Evolutionary conservation across 2,113 vertebrate genomes (phyloP).

Genomic region (Phylloscopus whistleri): DNA sequence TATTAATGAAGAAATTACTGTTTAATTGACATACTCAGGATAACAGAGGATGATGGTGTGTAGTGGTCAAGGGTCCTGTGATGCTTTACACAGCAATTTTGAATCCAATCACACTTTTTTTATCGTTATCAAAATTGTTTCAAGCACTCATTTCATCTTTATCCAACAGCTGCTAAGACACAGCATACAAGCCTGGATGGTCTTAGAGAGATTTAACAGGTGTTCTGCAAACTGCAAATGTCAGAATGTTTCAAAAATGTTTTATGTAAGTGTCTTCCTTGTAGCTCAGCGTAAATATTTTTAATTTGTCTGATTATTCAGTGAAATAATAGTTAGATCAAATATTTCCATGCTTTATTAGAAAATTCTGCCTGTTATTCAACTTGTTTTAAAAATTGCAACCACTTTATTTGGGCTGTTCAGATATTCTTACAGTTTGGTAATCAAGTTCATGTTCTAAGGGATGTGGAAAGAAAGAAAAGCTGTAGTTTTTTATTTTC

Average conservation of each 20-base stretch:
- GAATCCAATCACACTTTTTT: constrained; percentile 64
- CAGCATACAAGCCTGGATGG: constrained; percentile 46
- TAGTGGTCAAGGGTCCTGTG: constrained; percentile 76
- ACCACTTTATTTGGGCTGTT: constrained; percentile 51
- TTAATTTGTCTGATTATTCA: constrained; percentile 64
- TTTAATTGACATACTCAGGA: constrained; percentile 98
- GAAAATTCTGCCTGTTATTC: constrained; percentile 54
- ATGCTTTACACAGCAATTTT: constrained; percentile 75
- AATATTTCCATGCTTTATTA: constrained; percentile 56
- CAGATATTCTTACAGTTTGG: constrained; percentile 28
- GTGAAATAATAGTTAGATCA: constrained; percentile 55
- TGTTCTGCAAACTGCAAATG: constrained; percentile 26
- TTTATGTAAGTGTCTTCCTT: constrained; percentile 50
- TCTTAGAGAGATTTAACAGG: background rate
- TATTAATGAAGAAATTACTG: constrained; percentile 86
- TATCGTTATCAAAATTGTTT: constrained; percentile 61
- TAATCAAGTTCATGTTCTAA: constrained; percentile 54
- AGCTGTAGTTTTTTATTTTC: constrained; percentile 32
- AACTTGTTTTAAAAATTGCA: constrained; percentile 33
- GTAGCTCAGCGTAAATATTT: constrained; percentile 34
- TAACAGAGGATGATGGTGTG: constrained; percentile 83
- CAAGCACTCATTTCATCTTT: constrained; percentile 57
- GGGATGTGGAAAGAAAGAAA: constrained; percentile 51
- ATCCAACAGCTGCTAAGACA: constrained; percentile 62
- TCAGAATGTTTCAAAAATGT: constrained; percentile 56